A percentile compares a stretch with the other conserved stretches of the same genome.
Evolutionary conservation across 2,797 vertebrate genomes (phyloP).

Genomic region (Lagorchestes hirsutus): DNA sequence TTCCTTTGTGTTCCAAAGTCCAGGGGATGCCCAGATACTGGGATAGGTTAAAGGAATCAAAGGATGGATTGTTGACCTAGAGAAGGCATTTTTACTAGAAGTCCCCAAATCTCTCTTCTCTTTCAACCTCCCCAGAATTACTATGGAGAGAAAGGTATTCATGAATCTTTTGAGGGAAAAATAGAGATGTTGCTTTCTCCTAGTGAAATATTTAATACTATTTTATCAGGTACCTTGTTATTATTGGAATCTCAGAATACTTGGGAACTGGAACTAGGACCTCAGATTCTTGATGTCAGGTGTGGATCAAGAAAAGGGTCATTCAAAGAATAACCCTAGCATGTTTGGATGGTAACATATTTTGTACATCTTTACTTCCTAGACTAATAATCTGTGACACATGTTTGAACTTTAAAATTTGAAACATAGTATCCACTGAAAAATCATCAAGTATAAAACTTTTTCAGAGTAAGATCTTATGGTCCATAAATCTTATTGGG

Average conservation of each 20-base stretch:
- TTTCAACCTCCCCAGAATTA: not conserved
- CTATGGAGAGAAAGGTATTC: not conserved
- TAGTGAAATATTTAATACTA: not conserved
- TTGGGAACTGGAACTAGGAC: not conserved
- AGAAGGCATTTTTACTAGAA: not conserved
- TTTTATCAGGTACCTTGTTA: not conserved
- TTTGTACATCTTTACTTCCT: conserved; percentile 5
- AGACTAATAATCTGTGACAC: conserved; percentile 27
- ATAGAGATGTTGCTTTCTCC: not conserved
- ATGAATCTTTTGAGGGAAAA: not conserved
- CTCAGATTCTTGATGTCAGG: not conserved
- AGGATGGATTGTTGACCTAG: not conserved
- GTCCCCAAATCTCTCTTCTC: not conserved
- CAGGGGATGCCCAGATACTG: not conserved
- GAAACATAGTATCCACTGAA: not conserved
- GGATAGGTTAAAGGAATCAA: not conserved
- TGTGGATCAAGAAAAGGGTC: not conserved
- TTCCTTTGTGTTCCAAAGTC: not conserved
- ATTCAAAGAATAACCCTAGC: not conserved
- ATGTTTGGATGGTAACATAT: not conserved
- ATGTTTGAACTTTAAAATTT: not conserved
- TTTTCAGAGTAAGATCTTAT: conserved; percentile 45
- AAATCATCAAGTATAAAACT: conserved; percentile 22
- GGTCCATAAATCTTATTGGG: conserved; percentile 46
- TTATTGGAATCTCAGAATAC: not conserved